Evolutionary conservation across 64 coral and sea anemone species (phyloP).

Genomic region (Dendronephthya gigantea): DNA sequence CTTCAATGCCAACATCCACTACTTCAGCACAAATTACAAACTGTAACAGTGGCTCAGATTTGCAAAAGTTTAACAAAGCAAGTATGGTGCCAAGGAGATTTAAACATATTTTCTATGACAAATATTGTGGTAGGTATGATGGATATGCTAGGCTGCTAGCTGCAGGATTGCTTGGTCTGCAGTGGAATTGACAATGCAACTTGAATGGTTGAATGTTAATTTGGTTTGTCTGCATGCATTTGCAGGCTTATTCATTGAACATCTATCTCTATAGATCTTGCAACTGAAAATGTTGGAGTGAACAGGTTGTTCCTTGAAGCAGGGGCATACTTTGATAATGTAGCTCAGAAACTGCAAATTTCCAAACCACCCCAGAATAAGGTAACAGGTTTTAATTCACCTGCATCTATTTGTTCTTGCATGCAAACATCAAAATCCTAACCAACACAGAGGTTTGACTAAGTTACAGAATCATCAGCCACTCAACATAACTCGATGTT

Average conservation of each 20-base stretch:
- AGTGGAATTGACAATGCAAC: too few species aligned
- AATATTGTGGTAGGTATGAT: neutral
- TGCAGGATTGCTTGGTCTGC: too few species aligned
- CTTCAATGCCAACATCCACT: neutral
- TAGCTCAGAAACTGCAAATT: conserved; percentile 36
- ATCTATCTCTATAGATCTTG: neutral
- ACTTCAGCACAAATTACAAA: neutral
- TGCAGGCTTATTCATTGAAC: too few species aligned
- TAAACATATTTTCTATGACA: neutral
- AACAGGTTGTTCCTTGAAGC: conserved; percentile 44
- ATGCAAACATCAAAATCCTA: neutral
- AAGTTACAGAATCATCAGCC: neutral
- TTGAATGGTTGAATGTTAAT: too few species aligned
- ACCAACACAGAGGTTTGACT: too few species aligned
- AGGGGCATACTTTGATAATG: conserved; percentile 51
- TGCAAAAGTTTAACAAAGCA: neutral
- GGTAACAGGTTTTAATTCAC: conserved; percentile 1
- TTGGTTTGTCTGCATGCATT: too few species aligned
- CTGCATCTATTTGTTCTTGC: neutral
- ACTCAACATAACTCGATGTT: neutral
- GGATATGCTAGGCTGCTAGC: too few species aligned
- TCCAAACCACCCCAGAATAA: conserved; percentile 33
- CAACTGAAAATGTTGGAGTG: conserved; percentile 17
- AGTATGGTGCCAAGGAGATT: neutral
- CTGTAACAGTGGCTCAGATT: neutral